Percentiles rank a stretch among this genome's conserved stretches.
Conservation (phyloP, 2,888 invertebrate species). For the Prenolepis imparis region DNA sequence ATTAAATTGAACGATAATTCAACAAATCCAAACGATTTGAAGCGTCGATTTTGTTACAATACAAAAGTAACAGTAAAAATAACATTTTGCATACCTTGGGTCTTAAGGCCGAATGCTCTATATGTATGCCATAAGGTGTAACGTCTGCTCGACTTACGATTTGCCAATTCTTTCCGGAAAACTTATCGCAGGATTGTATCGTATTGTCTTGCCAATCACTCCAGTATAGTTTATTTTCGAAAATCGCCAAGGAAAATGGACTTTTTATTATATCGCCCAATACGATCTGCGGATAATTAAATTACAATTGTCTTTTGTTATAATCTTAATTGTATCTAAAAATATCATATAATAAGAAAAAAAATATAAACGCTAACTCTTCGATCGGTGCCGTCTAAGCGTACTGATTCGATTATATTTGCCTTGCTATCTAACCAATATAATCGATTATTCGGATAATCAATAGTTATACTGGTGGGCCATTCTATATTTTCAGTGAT, state of each 20-base stretch:
- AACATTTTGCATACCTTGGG: slow-evolving; percentile 78
- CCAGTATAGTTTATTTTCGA: slow-evolving; percentile 96
- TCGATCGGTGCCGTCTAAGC: slow-evolving; percentile 90
- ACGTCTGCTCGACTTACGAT: slow-evolving; percentile 87
- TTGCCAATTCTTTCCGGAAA: slow-evolving; percentile 89
- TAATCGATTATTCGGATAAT: slow-evolving; percentile 92
- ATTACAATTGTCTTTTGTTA: not conserved
- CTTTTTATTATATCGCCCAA: slow-evolving; percentile 90
- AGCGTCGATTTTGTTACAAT: not conserved
- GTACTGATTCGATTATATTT: slow-evolving; percentile 89
- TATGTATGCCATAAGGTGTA: slow-evolving; percentile 89
- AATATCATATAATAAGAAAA: not conserved
- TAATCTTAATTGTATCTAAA: not conserved
- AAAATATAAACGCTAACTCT: slow-evolving; percentile 85
- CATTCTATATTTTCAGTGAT: slow-evolving; percentile 90
- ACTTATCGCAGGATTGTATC: slow-evolving; percentile 92
- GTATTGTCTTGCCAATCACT: slow-evolving; percentile 93
- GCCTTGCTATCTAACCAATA: slow-evolving; percentile 96
- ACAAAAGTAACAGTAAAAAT: not conserved
- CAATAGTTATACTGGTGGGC: slow-evolving; percentile 95
- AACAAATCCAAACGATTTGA: not conserved
- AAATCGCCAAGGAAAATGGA: slow-evolving; percentile 94
- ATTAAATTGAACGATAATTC: slow-evolving; percentile 19
- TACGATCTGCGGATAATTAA: slow-evolving; percentile 83
- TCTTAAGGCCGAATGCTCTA: slow-evolving; percentile 91